A percentile compares a stretch with the other conserved stretches of the same genome.
Evolutionary conservation across 2,113 vertebrate species (phyloP).

Genomic region (Apodemus speciosus): DNA sequence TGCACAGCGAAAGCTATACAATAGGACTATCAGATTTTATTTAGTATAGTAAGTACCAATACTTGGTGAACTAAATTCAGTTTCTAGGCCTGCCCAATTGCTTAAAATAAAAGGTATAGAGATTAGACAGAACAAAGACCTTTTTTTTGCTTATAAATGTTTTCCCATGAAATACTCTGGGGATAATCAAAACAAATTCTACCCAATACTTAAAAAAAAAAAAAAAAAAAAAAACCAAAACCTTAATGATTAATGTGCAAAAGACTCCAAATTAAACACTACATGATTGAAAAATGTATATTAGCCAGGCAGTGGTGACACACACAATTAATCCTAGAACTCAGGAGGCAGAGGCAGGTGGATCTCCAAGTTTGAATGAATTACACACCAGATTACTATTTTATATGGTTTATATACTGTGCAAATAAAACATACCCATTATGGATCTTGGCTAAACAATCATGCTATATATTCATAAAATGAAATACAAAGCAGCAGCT

Average conservation of each 20-base stretch:
- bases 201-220: constrained; percentile 7
- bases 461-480: background rate
- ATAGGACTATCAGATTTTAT: background rate
- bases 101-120: constrained; percentile 62
- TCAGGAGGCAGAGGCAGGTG: background rate
- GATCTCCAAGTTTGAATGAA: background rate
- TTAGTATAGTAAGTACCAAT: background rate
- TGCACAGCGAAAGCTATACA: background rate
- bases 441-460: background rate
- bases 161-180: constrained; percentile 35
- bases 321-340: background rate
- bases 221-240: too few relatives aligned
- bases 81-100: constrained; percentile 42
- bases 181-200: constrained; percentile 29
- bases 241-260: background rate
- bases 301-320: background rate
- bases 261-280: constrained; percentile 36
- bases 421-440: background rate
- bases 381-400: background rate
- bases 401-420: background rate
- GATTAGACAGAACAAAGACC: constrained; percentile 44
- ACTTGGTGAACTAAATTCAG: constrained; percentile 45
- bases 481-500: background rate
- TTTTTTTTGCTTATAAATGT: constrained; percentile 41
- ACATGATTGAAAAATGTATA: background rate